A percentile compares a stretch with the other conserved stretches of the same genome.
Evolutionary conservation across 1,140 invertebrate genomes (phyloP).

Genomic region (Paralvinella palmiformis): DNA sequence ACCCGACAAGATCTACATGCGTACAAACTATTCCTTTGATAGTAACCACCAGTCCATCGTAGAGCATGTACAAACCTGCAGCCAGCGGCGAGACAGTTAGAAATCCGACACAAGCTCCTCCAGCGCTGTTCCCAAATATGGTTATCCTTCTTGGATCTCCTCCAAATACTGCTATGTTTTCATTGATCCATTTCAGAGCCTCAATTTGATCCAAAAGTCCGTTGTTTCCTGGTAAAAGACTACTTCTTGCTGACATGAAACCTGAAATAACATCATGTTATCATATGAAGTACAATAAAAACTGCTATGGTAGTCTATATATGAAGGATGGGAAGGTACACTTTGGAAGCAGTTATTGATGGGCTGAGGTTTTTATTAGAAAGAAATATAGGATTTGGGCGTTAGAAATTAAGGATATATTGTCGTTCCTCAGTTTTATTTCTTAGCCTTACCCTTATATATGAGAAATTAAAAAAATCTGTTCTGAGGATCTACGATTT

Average conservation of each 20-base stretch:
- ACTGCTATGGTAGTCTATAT: neutral
- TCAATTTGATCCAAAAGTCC: slow-evolving; percentile 34
- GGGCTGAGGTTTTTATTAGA: neutral
- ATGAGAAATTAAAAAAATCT: too few relatives aligned
- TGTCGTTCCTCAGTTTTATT: too few relatives aligned
- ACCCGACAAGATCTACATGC: too few relatives aligned
- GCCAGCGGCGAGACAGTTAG: slow-evolving; percentile 1
- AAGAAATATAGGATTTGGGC: neutral
- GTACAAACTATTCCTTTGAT: too few relatives aligned
- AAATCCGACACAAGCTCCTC: slow-evolving; percentile 22
- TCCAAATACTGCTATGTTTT: slow-evolving; percentile 36
- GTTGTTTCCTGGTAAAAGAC: slow-evolving; percentile 27
- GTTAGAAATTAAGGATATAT: neutral
- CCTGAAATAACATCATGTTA: neutral
- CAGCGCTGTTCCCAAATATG: slow-evolving; percentile 30
- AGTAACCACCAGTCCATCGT: too few relatives aligned
- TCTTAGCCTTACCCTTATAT: too few relatives aligned
- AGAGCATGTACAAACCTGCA: neutral
- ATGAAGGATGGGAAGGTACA: neutral
- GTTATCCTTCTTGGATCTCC: slow-evolving; percentile 31
- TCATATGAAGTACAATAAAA: neutral
- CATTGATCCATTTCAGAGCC: slow-evolving; percentile 32
- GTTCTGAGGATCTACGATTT: too few relatives aligned
- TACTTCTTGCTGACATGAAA: neutral
- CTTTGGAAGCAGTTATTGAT: neutral